phyloP scores from a whole-genome alignment of 1,140 invertebrate species.

The Atopsyche davidsoni region DNA sequence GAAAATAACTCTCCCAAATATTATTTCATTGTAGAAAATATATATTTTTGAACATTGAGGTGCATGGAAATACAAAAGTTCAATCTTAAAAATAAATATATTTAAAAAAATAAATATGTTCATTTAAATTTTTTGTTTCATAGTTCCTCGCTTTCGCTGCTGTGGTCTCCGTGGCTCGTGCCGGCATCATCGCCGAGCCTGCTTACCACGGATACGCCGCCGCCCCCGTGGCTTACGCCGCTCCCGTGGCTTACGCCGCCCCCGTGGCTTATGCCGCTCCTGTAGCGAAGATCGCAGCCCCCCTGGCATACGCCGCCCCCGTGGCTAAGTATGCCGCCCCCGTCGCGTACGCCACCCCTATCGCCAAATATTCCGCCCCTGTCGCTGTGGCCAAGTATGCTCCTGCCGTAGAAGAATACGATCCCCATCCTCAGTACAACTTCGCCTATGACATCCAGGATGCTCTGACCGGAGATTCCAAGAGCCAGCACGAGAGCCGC shows the following conservation, averaged over 20 bases:
- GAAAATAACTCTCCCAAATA: too few species aligned
- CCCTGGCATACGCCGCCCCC: slow-evolving; percentile 24
- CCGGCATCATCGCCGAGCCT: slow-evolving; percentile 34
- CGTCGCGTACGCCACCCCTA: slow-evolving; percentile 29
- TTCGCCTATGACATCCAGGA: slow-evolving; percentile 55
- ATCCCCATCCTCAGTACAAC: slow-evolving; percentile 51
- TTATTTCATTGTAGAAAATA: too few species aligned
- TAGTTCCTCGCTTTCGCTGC: slow-evolving; percentile 45
- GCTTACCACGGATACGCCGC: slow-evolving; percentile 31
- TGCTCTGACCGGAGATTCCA: slow-evolving; percentile 53
- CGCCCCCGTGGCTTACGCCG: slow-evolving; percentile 28
- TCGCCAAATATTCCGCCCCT: slow-evolving; percentile 28
- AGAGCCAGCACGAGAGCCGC: slow-evolving; percentile 52
- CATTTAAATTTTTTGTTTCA: slow-evolving; percentile 22
- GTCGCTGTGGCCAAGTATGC: slow-evolving; percentile 17
- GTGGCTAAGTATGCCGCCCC: slow-evolving; percentile 32
- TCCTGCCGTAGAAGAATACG: slow-evolving; percentile 38
- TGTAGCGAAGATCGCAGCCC: slow-evolving; percentile 27
- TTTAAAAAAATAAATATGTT: too few species aligned
- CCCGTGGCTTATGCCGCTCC: slow-evolving; percentile 30
- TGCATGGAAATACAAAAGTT: too few species aligned
- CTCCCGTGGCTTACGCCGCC: slow-evolving; percentile 29
- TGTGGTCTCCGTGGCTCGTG: slow-evolving; percentile 41
- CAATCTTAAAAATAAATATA: too few species aligned
- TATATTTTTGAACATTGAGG: too few species aligned